Evolutionary conservation across 64 coral and sea anemone genomes (phyloP), one percentile per base, ranked within the genome.

Genomic region (Orbicella faveolata): DNA sequence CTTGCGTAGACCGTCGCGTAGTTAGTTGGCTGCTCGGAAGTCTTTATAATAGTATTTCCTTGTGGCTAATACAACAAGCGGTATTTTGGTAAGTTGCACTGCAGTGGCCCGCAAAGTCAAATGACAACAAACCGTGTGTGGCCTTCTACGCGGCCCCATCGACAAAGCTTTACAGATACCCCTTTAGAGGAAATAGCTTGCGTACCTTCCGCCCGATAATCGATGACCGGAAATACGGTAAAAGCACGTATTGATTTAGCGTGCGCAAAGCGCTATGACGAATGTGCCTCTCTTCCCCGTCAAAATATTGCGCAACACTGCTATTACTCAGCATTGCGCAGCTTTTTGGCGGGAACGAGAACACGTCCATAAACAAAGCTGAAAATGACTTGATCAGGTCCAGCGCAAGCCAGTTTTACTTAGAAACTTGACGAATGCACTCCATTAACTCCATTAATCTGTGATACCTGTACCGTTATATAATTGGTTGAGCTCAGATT

Each of bases 41-140:
- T 52, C 41, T 52, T 76, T 20, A 30, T 30, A 21, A 21, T 20
- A 23, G 18, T 11, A 78, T 41, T 26, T 70, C 67, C 19, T 44
- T 52, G 75, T 78, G 39, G 37, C 18, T 53, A 44, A 78, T 4
- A 21, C 3, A 51, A 37, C 36, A 52, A 20, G 1, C 6, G 16
- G 17, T 52, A 15, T 59, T 59, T 59, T 74, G 33, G 72, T 25
- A 74, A 34, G 33, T 74, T 74, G n/a, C 8, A 34, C 4, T 26
- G 12, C 10, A 34, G 3, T 20, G 75, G 16, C 19, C 18, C 19
- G 75, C 51, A 18, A 52, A 19, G 75, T 78, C 18, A 52, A 20
- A 52, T 6, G 23, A 78, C 21, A 78, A 78, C 75, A 78, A 52
- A 51, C 75, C 36, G 75, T 52, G 75, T 78, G 75, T 23, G 75